Percentiles rank a stretch among this genome's conserved stretches.
These are phyloP conservation scores for Melospiza melodia DNA, from an alignment of 2,113 vertebrate genomes.

Conservation along the genomic window DNA sequence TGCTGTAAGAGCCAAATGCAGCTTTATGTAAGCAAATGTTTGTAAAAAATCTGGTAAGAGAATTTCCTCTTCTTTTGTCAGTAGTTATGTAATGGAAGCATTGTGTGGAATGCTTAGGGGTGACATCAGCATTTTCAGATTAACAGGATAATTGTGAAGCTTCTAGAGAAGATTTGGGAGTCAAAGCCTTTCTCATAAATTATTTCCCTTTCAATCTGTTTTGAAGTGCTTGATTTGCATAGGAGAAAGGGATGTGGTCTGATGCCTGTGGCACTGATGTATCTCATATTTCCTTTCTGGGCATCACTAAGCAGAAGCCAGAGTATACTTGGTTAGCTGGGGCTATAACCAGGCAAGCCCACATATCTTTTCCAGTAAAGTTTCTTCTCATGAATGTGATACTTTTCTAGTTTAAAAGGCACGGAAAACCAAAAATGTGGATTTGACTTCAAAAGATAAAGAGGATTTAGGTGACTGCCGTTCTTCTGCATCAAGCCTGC, in stretches of 20 bases:
- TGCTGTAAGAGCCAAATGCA: not conserved
- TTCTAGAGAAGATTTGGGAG: not conserved
- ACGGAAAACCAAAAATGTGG: not conserved
- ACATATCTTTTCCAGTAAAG: not conserved
- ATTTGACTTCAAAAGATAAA: not conserved
- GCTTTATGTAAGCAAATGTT: not conserved
- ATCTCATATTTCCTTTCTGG: not conserved
- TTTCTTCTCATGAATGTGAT: not conserved
- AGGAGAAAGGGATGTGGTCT: not conserved
- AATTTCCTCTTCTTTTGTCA: not conserved
- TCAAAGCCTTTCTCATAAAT: not conserved
- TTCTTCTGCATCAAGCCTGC: not conserved
- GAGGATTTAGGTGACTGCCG: not conserved
- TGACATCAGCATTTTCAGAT: not conserved
- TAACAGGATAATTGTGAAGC: not conserved
- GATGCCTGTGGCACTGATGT: not conserved
- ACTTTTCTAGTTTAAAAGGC: not conserved
- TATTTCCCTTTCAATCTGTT: not conserved
- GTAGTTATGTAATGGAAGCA: not conserved
- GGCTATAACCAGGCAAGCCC: not conserved
- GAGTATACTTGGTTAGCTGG: not conserved
- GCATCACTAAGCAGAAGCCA: not conserved
- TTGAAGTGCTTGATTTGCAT: not conserved
- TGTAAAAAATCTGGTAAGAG: not conserved
- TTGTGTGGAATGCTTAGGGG: not conserved